These are phyloP conservation scores for Sebastes fasciatus DNA, from an alignment of 2,113 vertebrate species.

Conservation along the genomic window DNA sequence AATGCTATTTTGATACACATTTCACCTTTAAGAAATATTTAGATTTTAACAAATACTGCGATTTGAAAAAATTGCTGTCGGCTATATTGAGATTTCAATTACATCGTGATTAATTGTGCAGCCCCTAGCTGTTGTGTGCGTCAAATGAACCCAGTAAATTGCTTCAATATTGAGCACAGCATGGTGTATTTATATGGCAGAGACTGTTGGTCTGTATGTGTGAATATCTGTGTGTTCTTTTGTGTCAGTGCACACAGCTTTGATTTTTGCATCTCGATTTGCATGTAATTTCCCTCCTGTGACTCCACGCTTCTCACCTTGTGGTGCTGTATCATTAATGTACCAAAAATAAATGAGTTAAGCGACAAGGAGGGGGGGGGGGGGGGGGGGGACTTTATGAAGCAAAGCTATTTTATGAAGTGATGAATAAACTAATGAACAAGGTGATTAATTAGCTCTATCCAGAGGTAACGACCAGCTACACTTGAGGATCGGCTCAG, in stretches of 20 bases:
- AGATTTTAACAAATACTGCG: too few species aligned
- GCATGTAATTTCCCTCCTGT: conserved; percentile 34
- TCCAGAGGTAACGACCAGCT: conserved; percentile 28
- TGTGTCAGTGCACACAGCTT: not conserved
- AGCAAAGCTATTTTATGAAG: conserved; percentile 9
- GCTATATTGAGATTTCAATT: too few species aligned
- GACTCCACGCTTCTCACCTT: not conserved
- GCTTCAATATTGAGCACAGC: not conserved
- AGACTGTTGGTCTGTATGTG: not conserved
- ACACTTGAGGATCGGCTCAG: not conserved
- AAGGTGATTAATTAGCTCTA: conserved; percentile 48
- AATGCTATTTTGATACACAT: too few species aligned
- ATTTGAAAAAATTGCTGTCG: too few species aligned
- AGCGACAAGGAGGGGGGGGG: not conserved
- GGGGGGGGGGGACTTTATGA: conserved; percentile 19
- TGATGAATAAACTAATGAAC: conserved; percentile 60
- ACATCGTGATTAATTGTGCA: too few species aligned
- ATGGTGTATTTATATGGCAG: not conserved
- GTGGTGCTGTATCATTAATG: not conserved
- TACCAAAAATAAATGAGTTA: conserved; percentile 20
- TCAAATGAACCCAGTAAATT: conserved; percentile 13
- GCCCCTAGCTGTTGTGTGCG: not conserved
- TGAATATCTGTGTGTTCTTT: conserved; percentile 22
- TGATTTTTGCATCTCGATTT: conserved; percentile 40
- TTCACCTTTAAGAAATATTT: too few species aligned